Conservation (phyloP, 1,140 invertebrate genomes). For the Ladona fulva region DNA sequence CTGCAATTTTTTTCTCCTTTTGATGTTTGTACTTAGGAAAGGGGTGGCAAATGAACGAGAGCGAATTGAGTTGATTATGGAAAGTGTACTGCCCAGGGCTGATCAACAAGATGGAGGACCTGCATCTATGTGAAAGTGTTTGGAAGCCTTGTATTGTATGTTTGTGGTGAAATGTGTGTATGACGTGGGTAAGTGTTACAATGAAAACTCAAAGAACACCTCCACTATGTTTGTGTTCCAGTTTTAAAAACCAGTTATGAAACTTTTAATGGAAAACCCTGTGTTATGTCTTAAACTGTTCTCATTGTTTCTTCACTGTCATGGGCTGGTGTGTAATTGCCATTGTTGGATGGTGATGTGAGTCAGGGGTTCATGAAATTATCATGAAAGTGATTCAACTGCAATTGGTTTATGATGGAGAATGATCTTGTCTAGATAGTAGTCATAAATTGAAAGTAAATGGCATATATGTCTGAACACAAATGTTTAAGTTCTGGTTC, state of each 20-base stretch:
- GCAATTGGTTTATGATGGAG: not conserved
- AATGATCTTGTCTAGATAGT: not conserved
- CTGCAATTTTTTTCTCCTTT: constrained; percentile 10
- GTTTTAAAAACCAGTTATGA: not conserved
- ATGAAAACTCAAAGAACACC: not conserved
- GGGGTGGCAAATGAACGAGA: not conserved
- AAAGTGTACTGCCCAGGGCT: not conserved
- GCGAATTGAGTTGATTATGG: not conserved
- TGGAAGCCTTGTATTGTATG: constrained; percentile 8
- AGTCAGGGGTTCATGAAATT: not conserved
- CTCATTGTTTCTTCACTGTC: not conserved
- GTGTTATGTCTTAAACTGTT: not conserved
- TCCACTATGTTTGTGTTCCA: not conserved
- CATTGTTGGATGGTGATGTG: not conserved
- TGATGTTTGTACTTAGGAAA: constrained; percentile 6
- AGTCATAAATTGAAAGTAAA: not conserved
- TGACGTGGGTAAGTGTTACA: not conserved
- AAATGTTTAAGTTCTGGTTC: not conserved
- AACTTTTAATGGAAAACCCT: not conserved
- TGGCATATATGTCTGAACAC: not conserved
- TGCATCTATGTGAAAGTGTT: not conserved
- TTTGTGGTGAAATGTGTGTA: constrained; percentile 5
- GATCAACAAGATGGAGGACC: not conserved
- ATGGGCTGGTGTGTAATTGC: not conserved
- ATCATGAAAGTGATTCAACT: not conserved